Percentiles rank a stretch among this genome's conserved stretches.
Conservation (phyloP, 2,113 vertebrate genomes). For the Balaenoptera acutorostrata region DNA sequence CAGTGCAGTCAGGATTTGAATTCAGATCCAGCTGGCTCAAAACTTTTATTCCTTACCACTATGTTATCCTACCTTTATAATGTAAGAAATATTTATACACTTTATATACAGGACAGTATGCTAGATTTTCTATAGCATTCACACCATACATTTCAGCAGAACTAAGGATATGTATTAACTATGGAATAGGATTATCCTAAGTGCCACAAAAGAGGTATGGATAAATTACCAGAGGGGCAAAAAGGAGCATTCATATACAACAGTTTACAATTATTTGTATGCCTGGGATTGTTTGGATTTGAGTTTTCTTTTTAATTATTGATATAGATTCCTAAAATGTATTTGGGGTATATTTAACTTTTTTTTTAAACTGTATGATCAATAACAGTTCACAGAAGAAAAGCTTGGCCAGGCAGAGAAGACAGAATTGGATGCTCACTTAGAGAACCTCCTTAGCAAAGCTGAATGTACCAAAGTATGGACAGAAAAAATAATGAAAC, state of each 20-base stretch:
- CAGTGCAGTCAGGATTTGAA: neutral
- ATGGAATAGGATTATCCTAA: neutral
- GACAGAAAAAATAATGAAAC: conserved; percentile 97
- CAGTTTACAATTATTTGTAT: neutral
- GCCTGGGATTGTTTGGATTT: conserved; percentile 22
- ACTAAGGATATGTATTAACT: neutral
- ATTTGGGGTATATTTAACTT: conserved; percentile 3
- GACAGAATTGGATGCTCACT: conserved; percentile 97
- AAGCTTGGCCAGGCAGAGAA: conserved; percentile 98
- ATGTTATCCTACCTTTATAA: neutral
- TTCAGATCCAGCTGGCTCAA: neutral
- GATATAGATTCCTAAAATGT: conserved; percentile 1
- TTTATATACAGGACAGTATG: neutral
- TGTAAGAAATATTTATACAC: conserved; percentile 11
- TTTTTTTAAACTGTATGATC: conserved; percentile 23
- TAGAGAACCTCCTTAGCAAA: conserved; percentile 95
- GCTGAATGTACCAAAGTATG: conserved; percentile 96
- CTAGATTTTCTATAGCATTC: neutral
- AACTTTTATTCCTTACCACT: neutral
- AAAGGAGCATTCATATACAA: neutral
- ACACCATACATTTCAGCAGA: neutral
- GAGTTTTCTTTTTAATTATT: conserved; percentile 20
- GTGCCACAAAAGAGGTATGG: neutral
- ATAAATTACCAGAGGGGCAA: neutral
- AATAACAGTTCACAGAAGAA: conserved; percentile 96